phyloP scores from a whole-genome alignment of 2,888 invertebrate genomes.

The Embidobia sp. region DNA sequence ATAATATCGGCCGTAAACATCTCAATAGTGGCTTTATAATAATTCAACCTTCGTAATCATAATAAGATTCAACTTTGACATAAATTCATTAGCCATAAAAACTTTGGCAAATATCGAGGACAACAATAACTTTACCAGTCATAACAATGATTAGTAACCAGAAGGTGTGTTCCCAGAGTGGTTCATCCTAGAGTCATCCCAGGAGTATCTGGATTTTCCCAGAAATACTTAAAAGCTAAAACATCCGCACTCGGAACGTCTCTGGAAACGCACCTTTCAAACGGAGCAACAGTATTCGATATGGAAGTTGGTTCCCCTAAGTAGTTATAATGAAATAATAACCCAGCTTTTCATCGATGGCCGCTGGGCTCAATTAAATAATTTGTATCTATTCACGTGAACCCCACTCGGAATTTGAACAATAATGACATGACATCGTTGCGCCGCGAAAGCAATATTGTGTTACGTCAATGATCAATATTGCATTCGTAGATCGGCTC shows the following conservation, averaged over 20 bases:
- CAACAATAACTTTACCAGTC: slow-evolving; percentile 61
- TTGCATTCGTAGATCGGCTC: no score
- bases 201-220: no score
- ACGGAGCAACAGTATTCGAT: slow-evolving; percentile 43
- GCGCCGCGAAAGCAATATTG: slow-evolving; percentile 25
- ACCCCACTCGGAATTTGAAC: slow-evolving; percentile 32
- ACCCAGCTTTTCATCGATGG: slow-evolving; percentile 20
- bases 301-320: slow-evolving; percentile 49
- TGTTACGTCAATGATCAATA: not conserved
- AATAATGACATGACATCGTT: slow-evolving; percentile 36
- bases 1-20: slow-evolving; percentile 29
- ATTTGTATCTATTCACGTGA: slow-evolving; percentile 46
- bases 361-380: slow-evolving; percentile 13
- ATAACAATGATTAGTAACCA: slow-evolving; percentile 53
- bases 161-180: not conserved
- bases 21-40: slow-evolving; percentile 32
- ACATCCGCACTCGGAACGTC: not conserved
- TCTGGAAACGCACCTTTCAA: slow-evolving; percentile 28
- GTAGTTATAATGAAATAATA: slow-evolving; percentile 50
- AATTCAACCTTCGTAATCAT: slow-evolving; percentile 46
- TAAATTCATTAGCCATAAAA: slow-evolving; percentile 57
- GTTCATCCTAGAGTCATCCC: no score
- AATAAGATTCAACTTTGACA: slow-evolving; percentile 54
- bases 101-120: slow-evolving; percentile 58
- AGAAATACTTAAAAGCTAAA: no score